Conservation (phyloP, 2,113 vertebrate genomes). For the Micronycteris hirsuta region DNA sequence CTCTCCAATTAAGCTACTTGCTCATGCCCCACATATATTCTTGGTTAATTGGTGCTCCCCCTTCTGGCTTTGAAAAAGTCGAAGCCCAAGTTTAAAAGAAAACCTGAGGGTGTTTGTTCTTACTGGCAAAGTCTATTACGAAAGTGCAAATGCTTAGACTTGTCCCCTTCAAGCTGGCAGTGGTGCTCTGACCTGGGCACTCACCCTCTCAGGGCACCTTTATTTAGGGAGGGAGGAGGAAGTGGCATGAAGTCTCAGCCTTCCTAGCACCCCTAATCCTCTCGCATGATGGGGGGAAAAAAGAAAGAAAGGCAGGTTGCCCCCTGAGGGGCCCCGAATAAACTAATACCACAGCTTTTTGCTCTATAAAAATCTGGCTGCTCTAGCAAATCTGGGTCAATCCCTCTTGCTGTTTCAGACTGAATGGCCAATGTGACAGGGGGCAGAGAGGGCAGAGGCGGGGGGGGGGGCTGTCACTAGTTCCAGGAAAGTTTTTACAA, state of each 20-base stretch:
- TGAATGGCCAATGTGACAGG: not conserved
- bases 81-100: not conserved
- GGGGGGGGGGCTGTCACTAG: not conserved
- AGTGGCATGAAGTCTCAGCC: not conserved
- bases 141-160: not conserved
- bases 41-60: conserved; percentile 18
- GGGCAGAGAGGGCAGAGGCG: too few species aligned
- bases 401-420: not conserved
- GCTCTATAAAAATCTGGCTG: not conserved
- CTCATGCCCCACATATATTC: not conserved
- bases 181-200: not conserved
- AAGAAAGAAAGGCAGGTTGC: not conserved
- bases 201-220: not conserved
- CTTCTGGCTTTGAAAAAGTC: conserved; percentile 35
- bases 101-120: not conserved
- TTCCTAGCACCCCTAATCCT: not conserved
- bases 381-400: not conserved
- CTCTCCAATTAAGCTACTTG: not conserved
- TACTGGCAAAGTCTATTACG: not conserved
- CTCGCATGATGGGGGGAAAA: not conserved
- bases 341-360: not conserved
- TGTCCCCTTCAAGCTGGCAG: not conserved
- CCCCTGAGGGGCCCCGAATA: not conserved
- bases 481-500: not conserved
- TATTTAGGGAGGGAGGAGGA: not conserved